phyloP scores from a whole-genome alignment of 1,140 invertebrate species.

The Spodoptera litura region DNA sequence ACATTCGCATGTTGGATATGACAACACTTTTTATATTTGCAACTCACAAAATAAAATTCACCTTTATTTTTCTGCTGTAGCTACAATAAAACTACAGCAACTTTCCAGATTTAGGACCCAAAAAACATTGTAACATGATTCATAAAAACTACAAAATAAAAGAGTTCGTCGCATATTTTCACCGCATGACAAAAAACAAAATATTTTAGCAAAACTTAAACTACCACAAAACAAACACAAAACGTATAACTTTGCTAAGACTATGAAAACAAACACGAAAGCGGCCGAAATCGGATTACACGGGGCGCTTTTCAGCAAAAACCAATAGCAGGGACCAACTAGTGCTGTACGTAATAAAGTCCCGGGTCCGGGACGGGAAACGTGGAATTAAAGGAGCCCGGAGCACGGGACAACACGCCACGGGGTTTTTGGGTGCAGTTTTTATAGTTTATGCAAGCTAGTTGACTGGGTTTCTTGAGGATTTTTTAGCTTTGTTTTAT shows the following conservation, averaged over 20 bases:
- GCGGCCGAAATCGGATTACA: constrained; percentile 71
- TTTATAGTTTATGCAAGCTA: constrained; percentile 7
- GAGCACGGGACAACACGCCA: constrained; percentile 13
- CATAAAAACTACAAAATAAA: constrained; percentile 7
- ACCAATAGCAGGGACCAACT: constrained; percentile 46
- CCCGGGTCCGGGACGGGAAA: constrained; percentile 25
- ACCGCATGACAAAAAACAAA: not conserved
- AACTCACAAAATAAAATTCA: too few relatives aligned
- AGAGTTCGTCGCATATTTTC: not conserved
- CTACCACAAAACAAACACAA: constrained; percentile 39
- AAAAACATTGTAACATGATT: not conserved
- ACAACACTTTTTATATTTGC: too few relatives aligned
- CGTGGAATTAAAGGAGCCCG: constrained; percentile 35
- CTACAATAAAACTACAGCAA: too few relatives aligned
- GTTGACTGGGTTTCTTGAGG: constrained; percentile 5
- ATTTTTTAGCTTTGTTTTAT: not conserved
- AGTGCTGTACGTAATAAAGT: constrained; percentile 31
- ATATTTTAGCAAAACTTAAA: constrained; percentile 45
- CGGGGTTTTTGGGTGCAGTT: constrained; percentile 22
- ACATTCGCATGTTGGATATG: too few relatives aligned
- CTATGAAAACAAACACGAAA: constrained; percentile 70
- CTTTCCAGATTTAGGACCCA: too few relatives aligned
- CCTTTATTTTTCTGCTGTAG: not conserved
- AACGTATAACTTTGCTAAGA: constrained; percentile 60
- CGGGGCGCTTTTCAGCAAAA: constrained; percentile 52